Base-by-base conservation (phyloP, 1,140 invertebrate species). In the Drosophila biarmipes region DNA sequence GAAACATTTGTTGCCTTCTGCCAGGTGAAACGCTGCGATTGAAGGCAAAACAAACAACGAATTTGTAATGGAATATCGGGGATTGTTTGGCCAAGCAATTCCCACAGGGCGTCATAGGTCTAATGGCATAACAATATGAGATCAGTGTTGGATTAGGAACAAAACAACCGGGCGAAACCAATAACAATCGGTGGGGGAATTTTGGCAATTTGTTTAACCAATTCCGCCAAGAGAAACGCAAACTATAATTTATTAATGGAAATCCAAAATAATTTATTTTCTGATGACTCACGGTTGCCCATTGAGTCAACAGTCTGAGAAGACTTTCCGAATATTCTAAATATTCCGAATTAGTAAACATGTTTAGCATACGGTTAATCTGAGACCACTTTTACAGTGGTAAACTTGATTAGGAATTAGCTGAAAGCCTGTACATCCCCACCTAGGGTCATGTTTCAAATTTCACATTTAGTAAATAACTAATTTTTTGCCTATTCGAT, bases 61-160 rank as follows among this genome's bases (percentile, higher is more conserved):
- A 81, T 87, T 64, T 87, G 82, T 87, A 67, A 82, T 80, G 56
- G 49, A 46, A 69, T 68, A 53, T 29, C 68, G 49, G 45, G 64
- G 38, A 14, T n/a, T 55, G n/a, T 56, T 38, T 17, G 42, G 5
- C 31, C 6, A 61, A 80, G 24, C 42, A 40, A 66, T 68, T 67
- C 48, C 35, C 46, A 49, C 46, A 51, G 49, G 46, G 46, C 45
- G 37, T 37, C 43, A 12, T 31, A 34, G 35, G 17, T 54, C 29
- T 17, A 68, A 69, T 69, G 62, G 45, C 38, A 68, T 69, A 55
- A 54, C 54, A 42, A 66, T 53, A 45, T 31, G 34, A 54, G 49
- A 68, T 69, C 35, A 15, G 40, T 21, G 19, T 15, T 34, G n/a
- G 63, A 51, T 62, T 49, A 51, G 4, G 11, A 5, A 24, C 12